A percentile compares a stretch with the other conserved stretches of the same genome.
These are phyloP conservation scores for Chloropsis cyanopogon DNA, from an alignment of 2,113 vertebrate genomes.

Conservation along the genomic window DNA sequence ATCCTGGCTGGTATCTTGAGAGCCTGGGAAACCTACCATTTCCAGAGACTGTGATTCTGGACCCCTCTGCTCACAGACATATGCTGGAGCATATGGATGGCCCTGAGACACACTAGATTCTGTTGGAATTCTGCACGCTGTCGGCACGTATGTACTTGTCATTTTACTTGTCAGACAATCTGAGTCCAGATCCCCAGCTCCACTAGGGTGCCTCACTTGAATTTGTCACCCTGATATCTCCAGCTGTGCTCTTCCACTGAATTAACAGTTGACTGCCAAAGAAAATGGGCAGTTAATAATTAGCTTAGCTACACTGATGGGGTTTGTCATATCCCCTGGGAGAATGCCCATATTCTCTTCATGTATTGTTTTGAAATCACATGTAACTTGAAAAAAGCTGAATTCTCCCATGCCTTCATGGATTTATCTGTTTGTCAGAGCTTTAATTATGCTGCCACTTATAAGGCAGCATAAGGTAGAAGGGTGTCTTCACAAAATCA, in stretches of 20 bases:
- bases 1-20: slow-evolving; percentile 17
- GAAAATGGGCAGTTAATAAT: neutral
- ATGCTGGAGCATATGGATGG: slow-evolving; percentile 41
- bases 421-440: neutral
- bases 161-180: neutral
- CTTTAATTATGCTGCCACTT: neutral
- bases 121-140: neutral
- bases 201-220: neutral
- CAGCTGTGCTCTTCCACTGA: neutral
- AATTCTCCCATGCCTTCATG: neutral
- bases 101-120: neutral
- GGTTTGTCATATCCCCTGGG: neutral
- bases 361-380: neutral
- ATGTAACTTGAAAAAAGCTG: neutral
- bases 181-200: neutral
- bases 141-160: neutral
- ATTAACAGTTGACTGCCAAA: neutral
- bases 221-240: neutral
- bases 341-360: neutral
- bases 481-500: neutral
- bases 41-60: slow-evolving; percentile 25
- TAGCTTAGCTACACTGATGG: neutral
- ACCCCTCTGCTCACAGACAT: neutral
- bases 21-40: slow-evolving; percentile 1
- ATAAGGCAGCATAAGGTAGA: neutral